Evolutionary conservation across 64 coral and sea anemone genomes (phyloP).

Genomic region (Stylophora pistillata): DNA sequence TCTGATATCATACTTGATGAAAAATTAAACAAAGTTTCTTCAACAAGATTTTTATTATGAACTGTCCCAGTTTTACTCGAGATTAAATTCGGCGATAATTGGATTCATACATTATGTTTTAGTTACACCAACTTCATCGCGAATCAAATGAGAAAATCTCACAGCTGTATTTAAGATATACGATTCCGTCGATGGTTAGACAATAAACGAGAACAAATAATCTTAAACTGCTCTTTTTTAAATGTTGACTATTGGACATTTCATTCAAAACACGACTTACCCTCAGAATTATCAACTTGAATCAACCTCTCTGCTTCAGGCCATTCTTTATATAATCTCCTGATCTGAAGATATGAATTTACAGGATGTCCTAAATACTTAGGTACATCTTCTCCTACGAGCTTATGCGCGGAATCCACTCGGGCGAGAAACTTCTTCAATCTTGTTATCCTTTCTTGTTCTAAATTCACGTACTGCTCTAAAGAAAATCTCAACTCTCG

Average conservation of each 20-base stretch:
- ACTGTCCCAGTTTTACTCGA: too few species aligned
- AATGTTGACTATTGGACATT: background rate
- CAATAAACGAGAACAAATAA: too few species aligned
- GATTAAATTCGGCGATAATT: too few species aligned
- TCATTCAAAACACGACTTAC: conserved; percentile 18
- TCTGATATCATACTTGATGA: too few species aligned
- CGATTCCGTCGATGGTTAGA: too few species aligned
- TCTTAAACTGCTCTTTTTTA: too few species aligned
- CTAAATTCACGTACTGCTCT: conserved; percentile 60
- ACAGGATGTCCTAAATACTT: conserved; percentile 90
- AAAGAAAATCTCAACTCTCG: conserved; percentile 66
- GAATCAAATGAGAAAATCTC: too few species aligned
- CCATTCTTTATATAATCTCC: conserved; percentile 88
- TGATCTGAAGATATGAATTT: conserved; percentile 89
- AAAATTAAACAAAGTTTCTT: too few species aligned
- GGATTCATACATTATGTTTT: too few species aligned
- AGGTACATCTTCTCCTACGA: conserved; percentile 34
- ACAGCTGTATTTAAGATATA: too few species aligned
- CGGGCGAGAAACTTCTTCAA: conserved; percentile 73
- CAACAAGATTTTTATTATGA: too few species aligned
- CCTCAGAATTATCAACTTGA: conserved; percentile 72
- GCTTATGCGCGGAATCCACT: conserved; percentile 61
- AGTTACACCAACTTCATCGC: too few species aligned
- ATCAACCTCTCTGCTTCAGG: conserved; percentile 48
- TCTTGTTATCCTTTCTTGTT: conserved; percentile 50